phyloP scores from a whole-genome alignment of 1,140 invertebrate species.

The Aphidius gifuensis region DNA sequence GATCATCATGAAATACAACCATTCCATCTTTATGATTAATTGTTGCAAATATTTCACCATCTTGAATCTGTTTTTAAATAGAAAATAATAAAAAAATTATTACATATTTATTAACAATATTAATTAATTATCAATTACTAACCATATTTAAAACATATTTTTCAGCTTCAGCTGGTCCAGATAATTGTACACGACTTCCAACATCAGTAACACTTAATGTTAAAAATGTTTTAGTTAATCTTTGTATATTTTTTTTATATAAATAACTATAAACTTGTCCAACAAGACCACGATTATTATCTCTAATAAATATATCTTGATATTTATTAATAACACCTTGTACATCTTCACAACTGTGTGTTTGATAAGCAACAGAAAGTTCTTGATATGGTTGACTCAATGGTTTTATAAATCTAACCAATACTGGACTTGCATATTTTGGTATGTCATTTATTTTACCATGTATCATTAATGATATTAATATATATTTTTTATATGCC shows the following conservation, averaged over 20 bases:
- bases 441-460: constrained; percentile 80
- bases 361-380: constrained; percentile 76
- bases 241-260: constrained; percentile 95
- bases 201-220: constrained; percentile 93
- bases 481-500: constrained; percentile 93
- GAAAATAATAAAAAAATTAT: constrained; percentile 15
- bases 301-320: constrained; percentile 77
- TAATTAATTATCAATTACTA: constrained; percentile 32
- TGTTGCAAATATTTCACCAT: constrained; percentile 93
- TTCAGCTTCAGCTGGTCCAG: constrained; percentile 83
- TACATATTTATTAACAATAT: not conserved
- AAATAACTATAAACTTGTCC: constrained; percentile 84
- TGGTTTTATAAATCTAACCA: constrained; percentile 84
- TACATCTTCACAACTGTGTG: constrained; percentile 73
- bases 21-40: constrained; percentile 98
- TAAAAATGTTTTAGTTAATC: constrained; percentile 94
- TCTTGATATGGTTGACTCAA: constrained; percentile 89
- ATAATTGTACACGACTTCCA: constrained; percentile 82
- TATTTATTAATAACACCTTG: constrained; percentile 72
- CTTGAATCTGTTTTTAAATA: constrained; percentile 77
- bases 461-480: constrained; percentile 86
- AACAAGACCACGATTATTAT: constrained; percentile 78
- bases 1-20: constrained; percentile 94
- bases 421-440: constrained; percentile 88
- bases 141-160: constrained; percentile 94